Evolutionary conservation across 2,797 vertebrate genomes (phyloP), one percentile per base, ranked within the genome.

Genomic region (Amphiprion clarkii): DNA sequence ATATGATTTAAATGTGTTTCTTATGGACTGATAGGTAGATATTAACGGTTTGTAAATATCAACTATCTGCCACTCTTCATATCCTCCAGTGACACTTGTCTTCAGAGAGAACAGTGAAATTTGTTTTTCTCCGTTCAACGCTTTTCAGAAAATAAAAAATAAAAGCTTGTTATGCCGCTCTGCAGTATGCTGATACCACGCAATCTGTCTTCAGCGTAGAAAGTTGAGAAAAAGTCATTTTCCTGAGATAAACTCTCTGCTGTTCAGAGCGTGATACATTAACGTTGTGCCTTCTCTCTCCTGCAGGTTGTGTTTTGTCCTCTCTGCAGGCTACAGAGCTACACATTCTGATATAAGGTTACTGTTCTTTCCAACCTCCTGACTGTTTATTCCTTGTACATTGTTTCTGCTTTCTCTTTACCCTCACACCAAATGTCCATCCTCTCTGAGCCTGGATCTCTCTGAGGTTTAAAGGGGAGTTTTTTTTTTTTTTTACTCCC

Each of bases 21-120:
- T 78, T 33, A 33, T 23, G 40, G 27, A 68, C 58, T 4, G 33
- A 66, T 33, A 36, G 29, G 21, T 71, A 9, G 5, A 79, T 78
- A 64, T 40, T 0, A 0, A 33, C 25, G 53, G 9, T 82, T 67
- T 74, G 72, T 78, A 53, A 80, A 78, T 71, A 65, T 78, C 53
- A 78, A 51, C 76, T 74, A 69, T 82, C 65, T 77, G 61, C n/a
- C 67, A 62, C 68, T 79, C 55, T 33, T 0, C 14, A 48, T 16
- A 33, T 55, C 42, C 17, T 48, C 52, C 5, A 3, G 13, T 14
- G 39, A 70, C 25, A 31, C 53, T 46, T 33, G n/a, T 31, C 59
- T 73, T 71, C 36, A 51, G 5, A 55, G 21, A n/a, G 31, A 67
- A 39, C 12, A 71, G 33, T 3, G 17, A 48, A 1, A 21, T 1